phyloP scores from a whole-genome alignment of 53 echinoderm and acorn worm genomes.

The Patiria pectinifera region DNA sequence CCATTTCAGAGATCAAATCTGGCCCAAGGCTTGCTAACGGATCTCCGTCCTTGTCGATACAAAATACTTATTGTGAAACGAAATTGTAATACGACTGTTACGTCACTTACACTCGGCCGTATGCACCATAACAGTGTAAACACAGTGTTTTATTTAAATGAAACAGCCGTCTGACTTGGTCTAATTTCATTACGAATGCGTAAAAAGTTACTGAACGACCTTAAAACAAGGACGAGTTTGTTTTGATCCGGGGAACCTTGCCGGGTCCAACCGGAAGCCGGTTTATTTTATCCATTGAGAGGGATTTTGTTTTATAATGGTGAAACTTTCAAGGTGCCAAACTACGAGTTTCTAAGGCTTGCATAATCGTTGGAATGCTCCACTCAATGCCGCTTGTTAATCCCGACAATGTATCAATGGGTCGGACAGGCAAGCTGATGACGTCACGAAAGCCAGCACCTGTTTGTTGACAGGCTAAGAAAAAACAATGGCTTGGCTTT shows the following conservation, averaged over 20 bases:
- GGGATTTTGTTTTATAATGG: not conserved
- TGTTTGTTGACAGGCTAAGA: not conserved
- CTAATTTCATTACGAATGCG: not conserved
- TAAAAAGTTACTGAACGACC: not conserved
- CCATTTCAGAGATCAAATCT: not conserved
- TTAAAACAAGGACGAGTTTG: conserved; percentile 1
- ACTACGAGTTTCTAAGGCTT: not conserved
- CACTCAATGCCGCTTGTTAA: not conserved
- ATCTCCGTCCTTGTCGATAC: not conserved
- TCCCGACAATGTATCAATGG: not conserved
- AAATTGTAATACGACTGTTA: not conserved
- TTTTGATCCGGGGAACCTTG: not conserved
- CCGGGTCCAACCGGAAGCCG: not conserved
- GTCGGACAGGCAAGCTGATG: not conserved
- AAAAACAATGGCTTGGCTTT: not conserved
- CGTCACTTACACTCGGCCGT: not conserved
- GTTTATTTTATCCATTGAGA: not conserved
- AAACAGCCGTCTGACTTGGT: not conserved
- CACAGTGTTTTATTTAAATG: not conserved
- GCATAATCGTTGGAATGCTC: not conserved
- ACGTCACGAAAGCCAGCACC: not conserved
- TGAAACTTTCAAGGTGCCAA: not conserved
- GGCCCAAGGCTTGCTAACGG: not conserved
- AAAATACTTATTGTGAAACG: not conserved
- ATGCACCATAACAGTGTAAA: not conserved